phyloP scores from a whole-genome alignment of 2,888 invertebrate species.

The Erebia aethiops region DNA sequence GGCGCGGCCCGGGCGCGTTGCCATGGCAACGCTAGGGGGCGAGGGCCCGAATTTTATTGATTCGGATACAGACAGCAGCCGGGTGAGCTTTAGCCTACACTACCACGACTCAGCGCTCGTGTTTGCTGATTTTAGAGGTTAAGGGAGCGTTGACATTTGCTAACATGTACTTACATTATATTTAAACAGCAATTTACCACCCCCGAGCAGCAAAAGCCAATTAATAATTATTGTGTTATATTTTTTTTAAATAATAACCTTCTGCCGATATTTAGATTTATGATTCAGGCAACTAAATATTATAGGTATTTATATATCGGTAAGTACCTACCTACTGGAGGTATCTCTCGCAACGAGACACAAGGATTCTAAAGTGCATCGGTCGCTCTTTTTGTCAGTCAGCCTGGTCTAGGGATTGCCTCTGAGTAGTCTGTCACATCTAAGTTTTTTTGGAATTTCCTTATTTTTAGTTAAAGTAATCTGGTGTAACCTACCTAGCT shows the following conservation, averaged over 20 bases:
- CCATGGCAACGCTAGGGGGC: slow-evolving; percentile 75
- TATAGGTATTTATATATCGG: not conserved
- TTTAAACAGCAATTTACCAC: slow-evolving; percentile 58
- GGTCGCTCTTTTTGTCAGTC: too few species aligned
- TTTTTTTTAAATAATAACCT: not conserved
- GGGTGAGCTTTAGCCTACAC: slow-evolving; percentile 71
- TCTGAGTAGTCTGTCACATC: too few species aligned
- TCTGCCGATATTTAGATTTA: not conserved
- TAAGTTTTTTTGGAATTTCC: too few species aligned
- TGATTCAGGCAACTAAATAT: not conserved
- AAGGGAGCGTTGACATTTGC: slow-evolving; percentile 76
- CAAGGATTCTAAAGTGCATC: not conserved
- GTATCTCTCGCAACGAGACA: too few species aligned
- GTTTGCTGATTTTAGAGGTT: slow-evolving; percentile 78
- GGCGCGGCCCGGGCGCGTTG: slow-evolving; percentile 62
- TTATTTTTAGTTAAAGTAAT: too few species aligned
- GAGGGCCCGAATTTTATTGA: slow-evolving; percentile 83
- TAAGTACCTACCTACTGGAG: too few species aligned
- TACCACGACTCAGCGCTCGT: slow-evolving; percentile 78
- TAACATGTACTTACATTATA: slow-evolving; percentile 59
- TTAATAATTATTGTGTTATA: slow-evolving; percentile 1
- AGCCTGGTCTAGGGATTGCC: too few species aligned
- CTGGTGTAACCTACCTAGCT: too few species aligned
- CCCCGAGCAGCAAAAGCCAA: slow-evolving; percentile 35
- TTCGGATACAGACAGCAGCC: slow-evolving; percentile 81